Conservation (phyloP, 2,888 invertebrate genomes). For the Drosophila flavopinicola region DNA sequence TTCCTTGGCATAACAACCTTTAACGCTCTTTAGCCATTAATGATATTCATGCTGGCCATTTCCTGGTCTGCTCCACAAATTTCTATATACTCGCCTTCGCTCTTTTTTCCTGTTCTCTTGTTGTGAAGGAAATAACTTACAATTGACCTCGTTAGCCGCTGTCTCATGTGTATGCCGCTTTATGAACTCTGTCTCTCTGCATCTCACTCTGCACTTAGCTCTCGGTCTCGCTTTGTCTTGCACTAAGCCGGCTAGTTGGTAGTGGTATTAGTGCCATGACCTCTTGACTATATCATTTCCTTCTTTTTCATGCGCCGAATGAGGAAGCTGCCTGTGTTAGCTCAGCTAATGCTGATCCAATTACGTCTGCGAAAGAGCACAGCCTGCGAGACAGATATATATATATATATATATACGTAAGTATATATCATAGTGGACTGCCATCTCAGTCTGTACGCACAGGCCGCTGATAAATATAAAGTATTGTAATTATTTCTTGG, state of each 20-base stretch:
- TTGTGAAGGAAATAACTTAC: conserved; percentile 72
- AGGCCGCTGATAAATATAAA: conserved; percentile 38
- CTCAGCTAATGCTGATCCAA: conserved; percentile 71
- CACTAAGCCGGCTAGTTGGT: conserved; percentile 61
- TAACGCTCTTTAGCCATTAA: conserved; percentile 53
- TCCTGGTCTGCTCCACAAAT: conserved; percentile 57
- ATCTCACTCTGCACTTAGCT: conserved; percentile 18
- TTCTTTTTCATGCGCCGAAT: conserved; percentile 35
- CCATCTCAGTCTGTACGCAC: conserved; percentile 25
- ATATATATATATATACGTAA: background rate
- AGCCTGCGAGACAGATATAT: conserved; percentile 3
- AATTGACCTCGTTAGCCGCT: conserved; percentile 77
- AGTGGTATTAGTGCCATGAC: conserved; percentile 65
- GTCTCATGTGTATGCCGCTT: conserved; percentile 60
- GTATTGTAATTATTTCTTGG: conserved; percentile 53
- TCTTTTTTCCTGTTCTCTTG: conserved; percentile 15
- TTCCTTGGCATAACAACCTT: conserved; percentile 23
- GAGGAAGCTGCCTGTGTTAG: conserved; percentile 37
- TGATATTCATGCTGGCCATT: conserved; percentile 73
- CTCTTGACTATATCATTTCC: conserved; percentile 78
- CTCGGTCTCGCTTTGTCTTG: conserved; percentile 14
- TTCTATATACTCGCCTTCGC: conserved; percentile 33
- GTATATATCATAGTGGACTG: background rate
- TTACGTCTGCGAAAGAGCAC: conserved; percentile 44
- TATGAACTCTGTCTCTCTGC: conserved; percentile 45